Evolutionary conservation across 2,888 invertebrate genomes (phyloP).

Genomic region (Tetragonisca angustula): DNA sequence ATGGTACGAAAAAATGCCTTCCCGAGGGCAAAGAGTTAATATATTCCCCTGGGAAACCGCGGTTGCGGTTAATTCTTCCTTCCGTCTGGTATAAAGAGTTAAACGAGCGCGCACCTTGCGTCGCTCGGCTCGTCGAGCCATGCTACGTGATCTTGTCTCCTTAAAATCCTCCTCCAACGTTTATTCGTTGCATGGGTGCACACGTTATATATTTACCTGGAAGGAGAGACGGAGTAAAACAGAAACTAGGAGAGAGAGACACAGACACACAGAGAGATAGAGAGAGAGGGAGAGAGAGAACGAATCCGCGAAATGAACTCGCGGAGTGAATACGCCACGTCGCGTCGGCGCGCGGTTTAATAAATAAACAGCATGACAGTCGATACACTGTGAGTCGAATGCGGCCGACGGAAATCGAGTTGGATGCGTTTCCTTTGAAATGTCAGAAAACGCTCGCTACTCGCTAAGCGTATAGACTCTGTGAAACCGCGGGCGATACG

Average conservation of each 20-base stretch:
- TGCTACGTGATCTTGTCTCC: constrained; percentile 41
- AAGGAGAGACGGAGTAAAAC: not conserved
- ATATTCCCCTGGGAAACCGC: not conserved
- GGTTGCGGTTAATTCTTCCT: constrained; percentile 30
- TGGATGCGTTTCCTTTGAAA: constrained; percentile 55
- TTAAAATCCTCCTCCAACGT: constrained; percentile 15
- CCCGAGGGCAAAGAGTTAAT: not conserved
- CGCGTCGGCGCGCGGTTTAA: constrained; percentile 35
- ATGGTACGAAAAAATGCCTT: too few species aligned
- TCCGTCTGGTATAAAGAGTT: constrained; percentile 19
- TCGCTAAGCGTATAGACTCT: constrained; percentile 31
- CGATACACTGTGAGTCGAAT: constrained; percentile 58
- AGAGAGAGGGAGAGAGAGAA: not conserved
- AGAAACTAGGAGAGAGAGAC: constrained; percentile 6
- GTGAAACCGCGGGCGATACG: constrained; percentile 37
- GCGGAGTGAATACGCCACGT: constrained; percentile 22
- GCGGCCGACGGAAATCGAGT: constrained; percentile 63
- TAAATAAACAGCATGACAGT: constrained; percentile 64
- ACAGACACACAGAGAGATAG: not conserved
- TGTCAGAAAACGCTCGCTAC: constrained; percentile 55
- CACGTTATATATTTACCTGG: not conserved
- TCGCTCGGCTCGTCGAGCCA: not conserved
- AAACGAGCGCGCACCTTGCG: constrained; percentile 18
- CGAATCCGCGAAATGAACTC: constrained; percentile 26
- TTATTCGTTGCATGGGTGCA: constrained; percentile 8